phyloP scores from a whole-genome alignment of 2,888 invertebrate species.

The Trisateles emortualis region DNA sequence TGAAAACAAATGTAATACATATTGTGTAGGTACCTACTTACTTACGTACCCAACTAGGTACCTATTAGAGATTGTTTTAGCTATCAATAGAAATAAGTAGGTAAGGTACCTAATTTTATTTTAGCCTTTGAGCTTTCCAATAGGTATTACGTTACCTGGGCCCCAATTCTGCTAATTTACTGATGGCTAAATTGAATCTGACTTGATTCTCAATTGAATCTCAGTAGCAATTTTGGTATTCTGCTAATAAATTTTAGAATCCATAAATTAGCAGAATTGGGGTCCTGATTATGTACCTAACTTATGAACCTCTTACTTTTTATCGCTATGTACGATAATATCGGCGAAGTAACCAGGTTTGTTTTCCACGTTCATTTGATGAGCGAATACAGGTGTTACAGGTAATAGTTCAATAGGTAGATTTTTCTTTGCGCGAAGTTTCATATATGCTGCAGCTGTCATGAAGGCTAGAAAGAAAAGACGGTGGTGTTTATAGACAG shows the following conservation, averaged over 20 bases:
- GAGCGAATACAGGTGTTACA: constrained; percentile 87
- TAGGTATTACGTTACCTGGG: too few relatives aligned
- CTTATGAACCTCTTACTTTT: constrained; percentile 76
- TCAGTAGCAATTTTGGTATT: too few relatives aligned
- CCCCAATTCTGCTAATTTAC: too few relatives aligned
- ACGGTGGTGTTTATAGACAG: not conserved
- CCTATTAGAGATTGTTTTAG: not conserved
- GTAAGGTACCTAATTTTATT: too few relatives aligned
- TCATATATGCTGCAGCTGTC: constrained; percentile 85
- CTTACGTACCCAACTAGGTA: not conserved
- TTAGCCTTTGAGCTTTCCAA: too few relatives aligned
- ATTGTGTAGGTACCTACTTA: too few relatives aligned
- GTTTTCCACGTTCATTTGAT: constrained; percentile 84
- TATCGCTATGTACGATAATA: constrained; percentile 87
- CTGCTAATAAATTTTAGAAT: too few relatives aligned
- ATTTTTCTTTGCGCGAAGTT: constrained; percentile 72
- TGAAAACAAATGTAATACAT: constrained; percentile 2
- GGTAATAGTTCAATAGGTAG: constrained; percentile 81
- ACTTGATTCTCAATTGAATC: too few relatives aligned
- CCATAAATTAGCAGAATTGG: too few relatives aligned
- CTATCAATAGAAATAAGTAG: too few relatives aligned
- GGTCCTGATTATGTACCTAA: too few relatives aligned
- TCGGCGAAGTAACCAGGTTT: constrained; percentile 88
- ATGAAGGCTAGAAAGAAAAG: constrained; percentile 81
- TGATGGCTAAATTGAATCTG: too few relatives aligned